A percentile compares a stretch with the other conserved stretches of the same genome.
Conservation (phyloP, 2,888 invertebrate species). For the Emesis russula region DNA sequence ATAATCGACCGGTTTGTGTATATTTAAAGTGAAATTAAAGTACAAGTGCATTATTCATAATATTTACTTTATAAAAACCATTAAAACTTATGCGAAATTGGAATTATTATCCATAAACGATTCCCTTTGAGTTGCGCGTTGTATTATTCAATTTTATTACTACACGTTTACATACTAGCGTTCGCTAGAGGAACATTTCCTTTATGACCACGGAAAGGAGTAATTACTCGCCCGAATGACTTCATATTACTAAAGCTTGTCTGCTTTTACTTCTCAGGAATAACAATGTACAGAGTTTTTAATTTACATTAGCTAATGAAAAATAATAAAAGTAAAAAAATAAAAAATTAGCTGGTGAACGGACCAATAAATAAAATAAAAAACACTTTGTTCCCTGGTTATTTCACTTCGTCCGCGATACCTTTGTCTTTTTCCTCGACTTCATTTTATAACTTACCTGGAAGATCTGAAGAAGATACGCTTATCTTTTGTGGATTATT, state of each 20-base stretch:
- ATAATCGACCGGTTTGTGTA: no score
- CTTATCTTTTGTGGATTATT: no score
- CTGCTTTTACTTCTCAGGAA: not conserved
- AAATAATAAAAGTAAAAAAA: not conserved
- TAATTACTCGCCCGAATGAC: constrained; percentile 18
- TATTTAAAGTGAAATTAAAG: no score
- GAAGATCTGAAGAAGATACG: no score
- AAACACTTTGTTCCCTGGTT: no score
- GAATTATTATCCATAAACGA: not conserved
- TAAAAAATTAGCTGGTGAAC: no score
- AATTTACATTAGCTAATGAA: constrained; percentile 13
- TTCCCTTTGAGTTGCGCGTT: not conserved
- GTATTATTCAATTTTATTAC: constrained; percentile 16
- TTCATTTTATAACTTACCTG: no score
- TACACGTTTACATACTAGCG: constrained; percentile 3
- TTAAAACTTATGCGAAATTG: not conserved
- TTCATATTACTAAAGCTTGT: constrained; percentile 20
- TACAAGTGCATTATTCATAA: no score
- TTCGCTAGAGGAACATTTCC: not conserved
- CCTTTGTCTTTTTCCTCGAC: no score
- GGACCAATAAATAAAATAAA: no score
- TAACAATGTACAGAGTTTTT: constrained; percentile 12
- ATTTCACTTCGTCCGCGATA: no score
- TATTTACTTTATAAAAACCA: not conserved
- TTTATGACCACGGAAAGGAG: constrained; percentile 21